These are phyloP conservation scores for Apostichopus japonicus DNA, from an alignment of 35 echinoderm and acorn worm genomes.

Conservation along the genomic window DNA sequence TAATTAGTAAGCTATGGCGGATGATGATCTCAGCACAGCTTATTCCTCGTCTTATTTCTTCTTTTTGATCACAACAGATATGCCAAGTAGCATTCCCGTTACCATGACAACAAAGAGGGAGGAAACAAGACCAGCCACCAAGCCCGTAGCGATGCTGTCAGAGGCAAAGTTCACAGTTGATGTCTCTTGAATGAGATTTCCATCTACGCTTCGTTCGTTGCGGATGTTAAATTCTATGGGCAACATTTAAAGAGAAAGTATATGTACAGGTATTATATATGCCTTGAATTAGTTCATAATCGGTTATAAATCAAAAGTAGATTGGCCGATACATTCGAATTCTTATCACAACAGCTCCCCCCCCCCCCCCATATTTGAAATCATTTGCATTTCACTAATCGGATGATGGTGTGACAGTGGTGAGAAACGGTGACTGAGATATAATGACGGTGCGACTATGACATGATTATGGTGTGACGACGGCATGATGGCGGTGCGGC, in stretches of 20 bases:
- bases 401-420: too few species aligned
- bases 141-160: not conserved
- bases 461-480: too few species aligned
- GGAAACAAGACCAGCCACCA: slow-evolving; percentile 23
- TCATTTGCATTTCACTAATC: too few species aligned
- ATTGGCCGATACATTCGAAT: too few species aligned
- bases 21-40: too few species aligned
- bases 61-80: not conserved
- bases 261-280: too few species aligned
- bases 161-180: not conserved
- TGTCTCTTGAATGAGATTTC: not conserved
- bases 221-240: not conserved
- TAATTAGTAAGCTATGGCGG: too few species aligned
- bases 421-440: too few species aligned
- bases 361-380: too few species aligned
- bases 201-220: not conserved
- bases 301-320: not conserved
- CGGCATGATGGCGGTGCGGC: too few species aligned
- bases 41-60: not conserved
- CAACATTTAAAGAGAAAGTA: not conserved
- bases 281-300: not conserved
- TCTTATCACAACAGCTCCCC: too few species aligned
- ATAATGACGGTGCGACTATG: too few species aligned
- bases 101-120: slow-evolving; percentile 32
- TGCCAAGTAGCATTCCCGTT: slow-evolving; percentile 7